Base-by-base conservation (phyloP, 2,797 vertebrate species). In the Typhlichthys subterraneus region DNA sequence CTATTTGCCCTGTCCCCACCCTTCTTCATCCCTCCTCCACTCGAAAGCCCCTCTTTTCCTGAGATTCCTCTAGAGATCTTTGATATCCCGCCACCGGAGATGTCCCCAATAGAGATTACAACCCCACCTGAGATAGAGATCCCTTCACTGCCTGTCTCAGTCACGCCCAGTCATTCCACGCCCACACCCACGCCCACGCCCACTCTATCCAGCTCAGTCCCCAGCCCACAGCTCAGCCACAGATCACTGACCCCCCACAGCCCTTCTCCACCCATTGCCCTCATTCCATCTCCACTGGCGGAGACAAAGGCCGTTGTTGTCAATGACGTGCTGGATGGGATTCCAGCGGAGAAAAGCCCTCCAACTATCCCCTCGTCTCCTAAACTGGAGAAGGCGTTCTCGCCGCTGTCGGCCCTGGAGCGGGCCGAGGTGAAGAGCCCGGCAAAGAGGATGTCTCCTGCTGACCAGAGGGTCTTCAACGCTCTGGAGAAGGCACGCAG, bases 401-500 rank as follows among this genome's bases (percentile, higher is more conserved):
- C 89, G 1, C 66, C 83, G 0, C 66, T 91, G 14, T 87, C 83
- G 0, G 70, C 50, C 56, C 72, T 93, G 65, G 87, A 77, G 45
- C 87, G 88, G 57, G 89, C 88, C 0, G 89, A 80, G 65, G 90
- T 91, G 69, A 83, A 76, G 82, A 65, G 2, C 57, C 67, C 81
- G 0, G 78, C 53, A 17, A 92, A 77, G 51, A 85, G 2, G 70
- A 70, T 45, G 0, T 0, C 50, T 6, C 13, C 75, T 0, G 70
- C 58, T 49, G 92, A 93, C 70, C 80, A 57, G 29, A 88, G 91
- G 69, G 72, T 93, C 55, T 59, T 91, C 7, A 81, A 54, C 0
- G 86, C 91, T 62, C 75, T 93, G 64, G 86, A 93, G 72, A 93
- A 89, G 55, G 86, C 88, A 0, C 87, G 85, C 57, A 89, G 2